phyloP scores from a whole-genome alignment of 2,888 invertebrate species.

The Eupeodes latifasciatus region DNA sequence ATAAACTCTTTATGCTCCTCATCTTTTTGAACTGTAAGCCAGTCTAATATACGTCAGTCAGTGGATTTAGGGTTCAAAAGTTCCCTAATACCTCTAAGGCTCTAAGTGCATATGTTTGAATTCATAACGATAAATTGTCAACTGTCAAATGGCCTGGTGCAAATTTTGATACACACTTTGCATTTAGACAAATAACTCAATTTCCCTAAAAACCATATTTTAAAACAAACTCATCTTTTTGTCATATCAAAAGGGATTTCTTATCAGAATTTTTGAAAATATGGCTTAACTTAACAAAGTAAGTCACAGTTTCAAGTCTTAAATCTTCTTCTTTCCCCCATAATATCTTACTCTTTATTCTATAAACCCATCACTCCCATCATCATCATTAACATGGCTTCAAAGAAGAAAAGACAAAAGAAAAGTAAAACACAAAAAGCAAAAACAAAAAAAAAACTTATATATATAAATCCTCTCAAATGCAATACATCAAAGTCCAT shows the following conservation, averaged over 20 bases:
- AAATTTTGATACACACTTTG: too few species aligned
- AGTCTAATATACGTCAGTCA: too few species aligned
- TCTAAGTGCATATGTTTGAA: too few species aligned
- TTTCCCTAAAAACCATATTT: neutral
- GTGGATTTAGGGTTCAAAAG: too few species aligned
- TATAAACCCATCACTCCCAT: constrained; percentile 17
- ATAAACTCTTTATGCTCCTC: too few species aligned
- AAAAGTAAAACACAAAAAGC: neutral
- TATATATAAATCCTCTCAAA: constrained; percentile 45
- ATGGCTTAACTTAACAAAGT: constrained; percentile 7
- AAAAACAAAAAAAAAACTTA: constrained; percentile 15
- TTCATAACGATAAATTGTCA: too few species aligned
- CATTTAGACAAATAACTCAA: too few species aligned
- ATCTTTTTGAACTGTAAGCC: too few species aligned
- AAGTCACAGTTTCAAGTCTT: constrained; percentile 18
- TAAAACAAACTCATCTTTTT: neutral
- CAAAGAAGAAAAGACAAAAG: constrained; percentile 31
- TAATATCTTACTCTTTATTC: constrained; percentile 4
- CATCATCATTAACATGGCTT: neutral
- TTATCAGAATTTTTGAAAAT: neutral
- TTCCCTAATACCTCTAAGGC: too few species aligned
- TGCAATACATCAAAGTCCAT: constrained; percentile 76
- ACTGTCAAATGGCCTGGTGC: too few species aligned
- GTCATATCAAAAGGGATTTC: neutral
- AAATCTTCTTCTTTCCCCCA: constrained; percentile 12